These are phyloP conservation scores for Microcebus griseorufus DNA, from an alignment of 2,113 vertebrate genomes.

Conservation along the genomic window DNA sequence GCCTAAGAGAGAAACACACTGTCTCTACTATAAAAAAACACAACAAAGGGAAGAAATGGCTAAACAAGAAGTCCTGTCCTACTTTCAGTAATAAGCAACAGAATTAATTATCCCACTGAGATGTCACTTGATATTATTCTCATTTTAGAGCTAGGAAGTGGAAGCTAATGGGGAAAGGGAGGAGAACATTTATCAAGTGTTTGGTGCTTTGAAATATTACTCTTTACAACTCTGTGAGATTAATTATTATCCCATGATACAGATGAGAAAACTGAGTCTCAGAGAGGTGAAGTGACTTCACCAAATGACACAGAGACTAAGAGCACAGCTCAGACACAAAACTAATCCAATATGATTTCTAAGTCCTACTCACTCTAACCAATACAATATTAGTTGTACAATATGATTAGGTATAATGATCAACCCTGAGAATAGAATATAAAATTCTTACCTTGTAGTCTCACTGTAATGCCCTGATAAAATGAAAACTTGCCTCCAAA, in stretches of 20 bases:
- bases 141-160: slow-evolving; percentile 43
- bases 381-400: not conserved
- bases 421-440: slow-evolving; percentile 4
- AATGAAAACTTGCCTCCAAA: slow-evolving; percentile 48
- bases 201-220: not conserved
- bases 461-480: slow-evolving; percentile 3
- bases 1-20: slow-evolving; percentile 2
- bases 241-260: slow-evolving; percentile 35
- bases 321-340: not conserved
- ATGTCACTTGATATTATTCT: slow-evolving; percentile 30
- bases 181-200: not conserved
- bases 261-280: slow-evolving; percentile 48
- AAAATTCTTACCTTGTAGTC: not conserved
- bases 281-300: not conserved
- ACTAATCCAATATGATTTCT: not conserved
- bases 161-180: not conserved
- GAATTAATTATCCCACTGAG: slow-evolving; percentile 47
- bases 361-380: not conserved
- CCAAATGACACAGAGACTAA: not conserved
- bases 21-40: not conserved
- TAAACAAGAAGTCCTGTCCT: slow-evolving; percentile 31
- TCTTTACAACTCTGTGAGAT: not conserved
- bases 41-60: slow-evolving; percentile 13
- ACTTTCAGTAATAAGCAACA: slow-evolving; percentile 45
- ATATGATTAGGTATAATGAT: not conserved